These are phyloP conservation scores for Gastracanthus pulcherrimus DNA, from an alignment of 2,888 invertebrate genomes.

Conservation along the genomic window DNA sequence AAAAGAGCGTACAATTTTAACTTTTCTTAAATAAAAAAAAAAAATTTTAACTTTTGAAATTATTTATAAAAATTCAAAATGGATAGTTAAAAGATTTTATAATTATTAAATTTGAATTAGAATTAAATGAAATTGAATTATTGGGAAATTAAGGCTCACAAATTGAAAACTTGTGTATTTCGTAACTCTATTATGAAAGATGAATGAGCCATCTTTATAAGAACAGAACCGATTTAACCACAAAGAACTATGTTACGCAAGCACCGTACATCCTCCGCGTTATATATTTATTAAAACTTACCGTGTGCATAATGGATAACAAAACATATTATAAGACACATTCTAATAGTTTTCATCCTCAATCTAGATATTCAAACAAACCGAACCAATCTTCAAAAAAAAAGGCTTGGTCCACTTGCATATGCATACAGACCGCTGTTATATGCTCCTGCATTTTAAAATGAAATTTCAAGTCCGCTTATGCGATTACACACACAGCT, in stretches of 20 bases:
- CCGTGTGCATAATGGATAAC: too few relatives aligned
- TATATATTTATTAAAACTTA: too few relatives aligned
- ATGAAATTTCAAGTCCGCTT: too few relatives aligned
- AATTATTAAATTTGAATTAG: background rate
- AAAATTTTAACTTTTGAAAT: too few relatives aligned
- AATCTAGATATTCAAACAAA: background rate
- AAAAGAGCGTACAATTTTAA: too few relatives aligned
- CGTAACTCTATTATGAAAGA: background rate
- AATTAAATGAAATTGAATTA: background rate
- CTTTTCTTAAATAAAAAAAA: too few relatives aligned
- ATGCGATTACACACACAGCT: too few relatives aligned
- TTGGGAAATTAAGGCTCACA: background rate
- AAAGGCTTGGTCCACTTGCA: background rate
- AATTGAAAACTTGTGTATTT: background rate
- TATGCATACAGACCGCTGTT: conserved; percentile 12
- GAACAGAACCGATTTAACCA: background rate
- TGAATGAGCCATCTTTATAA: background rate
- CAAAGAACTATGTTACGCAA: background rate
- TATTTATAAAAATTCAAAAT: too few relatives aligned
- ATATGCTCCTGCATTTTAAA: conserved; percentile 20
- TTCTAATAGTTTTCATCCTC: background rate
- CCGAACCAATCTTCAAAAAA: background rate
- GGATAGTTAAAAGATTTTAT: too few relatives aligned
- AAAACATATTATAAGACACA: background rate
- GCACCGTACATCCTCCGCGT: too few relatives aligned